Conservation (phyloP, 2,113 vertebrate genomes). For the Podarcis muralis region DNA sequence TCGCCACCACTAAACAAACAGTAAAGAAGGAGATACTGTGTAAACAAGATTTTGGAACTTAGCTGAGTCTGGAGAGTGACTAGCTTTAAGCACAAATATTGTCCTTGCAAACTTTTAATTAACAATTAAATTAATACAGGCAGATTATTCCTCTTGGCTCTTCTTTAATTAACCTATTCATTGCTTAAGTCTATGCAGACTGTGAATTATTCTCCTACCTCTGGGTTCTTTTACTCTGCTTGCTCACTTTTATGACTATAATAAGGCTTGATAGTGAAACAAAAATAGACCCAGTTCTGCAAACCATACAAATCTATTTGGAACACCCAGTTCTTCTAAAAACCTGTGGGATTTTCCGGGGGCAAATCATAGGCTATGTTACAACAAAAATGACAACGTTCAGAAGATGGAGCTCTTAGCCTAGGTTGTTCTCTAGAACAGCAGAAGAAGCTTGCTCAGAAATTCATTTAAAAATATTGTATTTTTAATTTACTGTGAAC, state of each 20-base stretch:
- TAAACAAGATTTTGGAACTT: neutral
- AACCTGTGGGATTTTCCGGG: neutral
- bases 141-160: neutral
- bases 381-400: neutral
- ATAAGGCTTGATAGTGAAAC: neutral
- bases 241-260: neutral
- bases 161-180: conserved; percentile 3
- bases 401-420: neutral
- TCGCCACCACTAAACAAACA: neutral
- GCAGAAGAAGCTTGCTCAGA: neutral
- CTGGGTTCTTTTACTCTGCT: neutral
- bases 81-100: neutral
- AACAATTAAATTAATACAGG: neutral
- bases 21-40: neutral
- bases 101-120: conserved; percentile 7
- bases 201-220: neutral
- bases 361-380: neutral
- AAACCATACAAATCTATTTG: too few species aligned
- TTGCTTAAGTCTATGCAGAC: neutral
- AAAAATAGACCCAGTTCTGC: neutral
- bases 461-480: too few species aligned
- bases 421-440: neutral
- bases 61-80: neutral
- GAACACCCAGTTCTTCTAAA: too few species aligned
- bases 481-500: too few species aligned